phyloP scores from a whole-genome alignment of 2,888 invertebrate species.

The Drepanosiphum platanoidis region DNA sequence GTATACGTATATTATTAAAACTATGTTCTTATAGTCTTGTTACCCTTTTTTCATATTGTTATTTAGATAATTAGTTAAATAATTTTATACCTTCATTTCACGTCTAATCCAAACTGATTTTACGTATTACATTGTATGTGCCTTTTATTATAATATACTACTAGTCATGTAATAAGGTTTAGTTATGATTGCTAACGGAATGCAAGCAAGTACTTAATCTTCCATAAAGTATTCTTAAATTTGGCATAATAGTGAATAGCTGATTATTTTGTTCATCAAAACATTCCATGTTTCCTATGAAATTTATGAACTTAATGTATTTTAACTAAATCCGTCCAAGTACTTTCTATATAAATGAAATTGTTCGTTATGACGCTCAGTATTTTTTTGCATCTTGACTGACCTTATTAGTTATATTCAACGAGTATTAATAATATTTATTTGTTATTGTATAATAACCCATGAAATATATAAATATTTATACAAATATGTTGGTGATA shows the following conservation, averaged over 20 bases:
- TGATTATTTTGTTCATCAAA: constrained; percentile 9
- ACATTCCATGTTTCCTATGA: background rate
- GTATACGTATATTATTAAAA: constrained; percentile 28
- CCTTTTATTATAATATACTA: constrained; percentile 50
- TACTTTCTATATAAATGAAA: constrained; percentile 1
- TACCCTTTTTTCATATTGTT: constrained; percentile 41
- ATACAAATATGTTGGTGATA: background rate
- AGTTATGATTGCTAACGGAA: background rate
- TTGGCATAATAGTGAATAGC: background rate
- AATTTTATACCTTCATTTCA: background rate
- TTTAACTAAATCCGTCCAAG: constrained; percentile 18
- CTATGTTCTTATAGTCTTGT: constrained; percentile 35
- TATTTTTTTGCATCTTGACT: constrained; percentile 35
- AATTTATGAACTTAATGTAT: background rate
- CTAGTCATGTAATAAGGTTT: constrained; percentile 55
- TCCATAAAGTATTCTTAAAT: constrained; percentile 23
- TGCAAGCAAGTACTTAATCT: constrained; percentile 21
- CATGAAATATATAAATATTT: background rate
- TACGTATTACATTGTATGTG: constrained; percentile 36
- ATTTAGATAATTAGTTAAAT: constrained; percentile 36
- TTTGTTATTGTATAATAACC: background rate
- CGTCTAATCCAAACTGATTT: constrained; percentile 11
- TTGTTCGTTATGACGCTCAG: background rate
- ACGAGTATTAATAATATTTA: constrained; percentile 24
- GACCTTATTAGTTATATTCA: constrained; percentile 38